Conservation (phyloP, 2,888 invertebrate species). For the Mimachlamys varia region DNA sequence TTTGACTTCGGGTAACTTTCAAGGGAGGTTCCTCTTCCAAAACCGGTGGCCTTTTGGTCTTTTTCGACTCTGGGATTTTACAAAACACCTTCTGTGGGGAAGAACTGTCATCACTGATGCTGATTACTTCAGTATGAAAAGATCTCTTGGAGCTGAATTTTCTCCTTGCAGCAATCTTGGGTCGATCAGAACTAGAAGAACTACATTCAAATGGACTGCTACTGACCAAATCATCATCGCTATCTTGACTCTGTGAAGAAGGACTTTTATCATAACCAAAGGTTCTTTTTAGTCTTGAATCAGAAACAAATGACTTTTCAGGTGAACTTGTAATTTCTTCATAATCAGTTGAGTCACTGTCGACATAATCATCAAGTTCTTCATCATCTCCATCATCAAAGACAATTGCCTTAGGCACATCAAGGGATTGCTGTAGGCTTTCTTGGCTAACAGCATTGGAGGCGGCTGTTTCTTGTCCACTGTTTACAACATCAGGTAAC, state of each 20-base stretch:
- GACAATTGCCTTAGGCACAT: not conserved
- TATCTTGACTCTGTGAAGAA: not conserved
- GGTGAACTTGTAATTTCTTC: slow-evolving; percentile 6
- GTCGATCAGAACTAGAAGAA: not conserved
- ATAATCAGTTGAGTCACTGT: not conserved
- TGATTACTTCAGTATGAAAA: not conserved
- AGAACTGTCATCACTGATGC: not conserved
- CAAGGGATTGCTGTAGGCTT: not conserved
- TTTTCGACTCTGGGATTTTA: not conserved
- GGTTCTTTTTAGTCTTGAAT: not conserved
- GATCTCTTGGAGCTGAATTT: not conserved
- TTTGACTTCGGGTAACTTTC: not conserved
- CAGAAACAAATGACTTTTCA: not conserved
- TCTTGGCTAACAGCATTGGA: not conserved
- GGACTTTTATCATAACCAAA: not conserved
- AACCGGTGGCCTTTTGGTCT: not conserved
- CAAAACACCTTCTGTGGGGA: not conserved
- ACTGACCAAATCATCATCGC: not conserved
- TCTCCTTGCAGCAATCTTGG: not conserved
- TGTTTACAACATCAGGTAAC: not conserved
- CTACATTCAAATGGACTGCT: not conserved
- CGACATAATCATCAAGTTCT: slow-evolving; percentile 1
- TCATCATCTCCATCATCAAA: not conserved
- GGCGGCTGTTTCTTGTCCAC: not conserved
- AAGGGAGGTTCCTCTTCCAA: not conserved